Evolutionary conservation across 1,140 invertebrate genomes (phyloP).

Genomic region (Littorina saxatilis): DNA sequence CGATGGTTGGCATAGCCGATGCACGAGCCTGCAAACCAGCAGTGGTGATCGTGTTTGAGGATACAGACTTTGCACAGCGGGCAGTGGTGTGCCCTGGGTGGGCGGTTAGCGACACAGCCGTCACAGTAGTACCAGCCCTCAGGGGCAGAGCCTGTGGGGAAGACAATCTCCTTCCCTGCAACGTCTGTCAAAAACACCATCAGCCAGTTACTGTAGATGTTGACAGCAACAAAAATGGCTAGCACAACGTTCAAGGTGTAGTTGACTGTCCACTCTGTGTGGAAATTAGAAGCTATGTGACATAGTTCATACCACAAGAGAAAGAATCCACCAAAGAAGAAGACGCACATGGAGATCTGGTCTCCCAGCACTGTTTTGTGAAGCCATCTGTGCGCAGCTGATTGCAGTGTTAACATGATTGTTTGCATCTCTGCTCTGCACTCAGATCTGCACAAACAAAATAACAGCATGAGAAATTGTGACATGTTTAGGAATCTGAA

Average conservation of each 20-base stretch:
- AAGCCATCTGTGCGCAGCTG: neutral
- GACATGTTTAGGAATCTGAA: neutral
- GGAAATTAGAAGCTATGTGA: conserved; percentile 49
- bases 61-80: conserved; percentile 87
- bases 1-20: conserved; percentile 92
- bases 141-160: conserved; percentile 23
- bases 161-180: conserved; percentile 32
- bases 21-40: conserved; percentile 92
- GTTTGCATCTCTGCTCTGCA: neutral
- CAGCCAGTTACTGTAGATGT: conserved; percentile 60
- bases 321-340: conserved; percentile 55
- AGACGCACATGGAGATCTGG: conserved; percentile 32
- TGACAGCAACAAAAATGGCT: conserved; percentile 41
- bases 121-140: conserved; percentile 57
- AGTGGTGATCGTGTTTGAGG: conserved; percentile 96
- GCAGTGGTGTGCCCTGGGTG: conserved; percentile 88
- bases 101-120: conserved; percentile 49
- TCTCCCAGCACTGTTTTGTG: neutral
- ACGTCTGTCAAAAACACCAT: conserved; percentile 51
- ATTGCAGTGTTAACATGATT: neutral
- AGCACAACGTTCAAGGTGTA: conserved; percentile 40
- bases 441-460: conserved; percentile 19
- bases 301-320: conserved; percentile 56
- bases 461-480: no score
- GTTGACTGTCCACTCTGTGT: conserved; percentile 16